These are phyloP conservation scores for Cosmopolites sordidus DNA, from an alignment of 2,888 invertebrate species.

Conservation along the genomic window DNA sequence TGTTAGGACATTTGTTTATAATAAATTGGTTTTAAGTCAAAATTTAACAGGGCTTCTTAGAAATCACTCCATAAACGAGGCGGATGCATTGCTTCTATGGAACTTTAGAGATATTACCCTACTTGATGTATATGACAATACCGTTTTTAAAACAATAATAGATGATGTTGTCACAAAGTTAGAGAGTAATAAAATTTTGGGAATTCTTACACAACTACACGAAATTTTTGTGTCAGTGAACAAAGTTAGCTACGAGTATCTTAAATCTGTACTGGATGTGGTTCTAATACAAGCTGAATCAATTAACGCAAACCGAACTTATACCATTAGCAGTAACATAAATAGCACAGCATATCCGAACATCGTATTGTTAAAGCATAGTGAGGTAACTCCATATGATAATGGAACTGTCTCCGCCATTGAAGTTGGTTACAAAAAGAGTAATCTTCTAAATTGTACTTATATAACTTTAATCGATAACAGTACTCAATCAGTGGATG, in stretches of 20 bases:
- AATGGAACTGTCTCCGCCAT: constrained; percentile 7
- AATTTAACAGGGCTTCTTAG: constrained; percentile 12
- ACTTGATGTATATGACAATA: constrained; percentile 40
- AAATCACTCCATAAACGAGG: constrained; percentile 13
- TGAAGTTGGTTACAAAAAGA: constrained; percentile 1
- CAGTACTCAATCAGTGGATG: background rate
- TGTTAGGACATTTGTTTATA: constrained; percentile 14
- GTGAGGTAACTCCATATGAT: background rate
- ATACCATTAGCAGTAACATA: constrained; percentile 1
- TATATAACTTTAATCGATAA: constrained; percentile 18
- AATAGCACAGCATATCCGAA: constrained; percentile 12
- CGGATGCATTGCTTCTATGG: constrained; percentile 23
- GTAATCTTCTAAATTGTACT: constrained; percentile 14
- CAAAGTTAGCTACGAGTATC: constrained; percentile 12
- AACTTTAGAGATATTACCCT: constrained; percentile 11
- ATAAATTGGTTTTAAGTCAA: constrained; percentile 4
- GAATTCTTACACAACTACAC: constrained; percentile 10
- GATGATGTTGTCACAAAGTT: constrained; percentile 8
- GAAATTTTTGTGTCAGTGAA: constrained; percentile 11
- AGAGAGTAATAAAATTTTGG: constrained; percentile 10
- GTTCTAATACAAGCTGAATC: constrained; percentile 13
- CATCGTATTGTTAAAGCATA: constrained; percentile 8
- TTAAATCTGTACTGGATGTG: constrained; percentile 9
- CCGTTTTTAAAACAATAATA: constrained; percentile 60
- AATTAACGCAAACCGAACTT: background rate